Evolutionary conservation across 2,797 vertebrate species (phyloP).

Genomic region (Rhincodon typus): DNA sequence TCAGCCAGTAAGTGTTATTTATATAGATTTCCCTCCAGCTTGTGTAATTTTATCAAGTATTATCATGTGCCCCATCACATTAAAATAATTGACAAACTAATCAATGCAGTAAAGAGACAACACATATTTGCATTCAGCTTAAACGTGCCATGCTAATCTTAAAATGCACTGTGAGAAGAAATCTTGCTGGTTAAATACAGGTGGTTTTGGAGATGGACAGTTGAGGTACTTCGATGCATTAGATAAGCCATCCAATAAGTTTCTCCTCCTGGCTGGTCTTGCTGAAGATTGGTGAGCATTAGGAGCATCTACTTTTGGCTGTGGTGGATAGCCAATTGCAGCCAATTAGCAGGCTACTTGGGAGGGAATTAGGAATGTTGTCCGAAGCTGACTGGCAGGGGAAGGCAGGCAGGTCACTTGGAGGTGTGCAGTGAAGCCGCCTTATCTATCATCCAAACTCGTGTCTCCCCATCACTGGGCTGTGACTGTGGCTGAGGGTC

Average conservation of each 20-base stretch:
- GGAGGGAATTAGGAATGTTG: too few relatives aligned
- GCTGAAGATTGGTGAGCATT: too few relatives aligned
- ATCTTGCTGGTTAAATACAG: neutral
- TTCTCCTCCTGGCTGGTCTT: neutral
- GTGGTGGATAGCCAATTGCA: too few relatives aligned
- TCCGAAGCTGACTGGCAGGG: too few relatives aligned
- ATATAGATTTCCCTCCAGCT: neutral
- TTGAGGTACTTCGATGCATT: neutral
- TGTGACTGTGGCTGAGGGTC: too few relatives aligned
- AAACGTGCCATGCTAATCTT: neutral
- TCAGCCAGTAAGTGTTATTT: neutral
- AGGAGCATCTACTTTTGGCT: too few relatives aligned
- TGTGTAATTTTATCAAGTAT: neutral
- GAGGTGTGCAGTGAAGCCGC: too few relatives aligned
- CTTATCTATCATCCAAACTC: neutral
- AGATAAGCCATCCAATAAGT: neutral
- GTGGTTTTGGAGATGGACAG: neutral
- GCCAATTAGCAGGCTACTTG: too few relatives aligned
- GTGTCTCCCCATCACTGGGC: too few relatives aligned
- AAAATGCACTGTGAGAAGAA: neutral
- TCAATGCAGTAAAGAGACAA: neutral
- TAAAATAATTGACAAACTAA: constrained; percentile 21
- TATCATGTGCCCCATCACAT: neutral
- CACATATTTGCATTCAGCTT: neutral
- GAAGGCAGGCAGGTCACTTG: too few relatives aligned